phyloP scores from a whole-genome alignment of 1,140 invertebrate species.

The Drosophila ananassae region DNA sequence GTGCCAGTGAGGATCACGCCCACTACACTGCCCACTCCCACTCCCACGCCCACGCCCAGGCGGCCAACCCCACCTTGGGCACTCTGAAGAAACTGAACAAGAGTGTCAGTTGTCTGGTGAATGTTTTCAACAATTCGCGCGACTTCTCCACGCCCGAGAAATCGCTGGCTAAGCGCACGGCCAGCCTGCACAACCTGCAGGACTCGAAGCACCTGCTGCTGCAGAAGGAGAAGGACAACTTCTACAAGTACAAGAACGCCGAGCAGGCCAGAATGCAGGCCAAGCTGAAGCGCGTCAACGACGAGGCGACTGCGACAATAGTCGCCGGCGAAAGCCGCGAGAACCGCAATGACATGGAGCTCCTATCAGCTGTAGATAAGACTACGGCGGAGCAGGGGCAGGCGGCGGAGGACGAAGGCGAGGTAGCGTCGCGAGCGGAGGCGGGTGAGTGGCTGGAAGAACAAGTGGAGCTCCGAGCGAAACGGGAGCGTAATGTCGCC shows the following conservation, averaged over 20 bases:
- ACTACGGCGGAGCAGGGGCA: background rate
- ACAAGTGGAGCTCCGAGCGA: conserved; percentile 15
- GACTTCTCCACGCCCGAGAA: conserved; percentile 47
- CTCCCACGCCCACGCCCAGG: conserved; percentile 1
- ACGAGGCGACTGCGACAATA: conserved; percentile 31
- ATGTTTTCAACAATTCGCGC: conserved; percentile 67
- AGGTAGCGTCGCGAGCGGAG: background rate
- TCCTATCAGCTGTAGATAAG: conserved; percentile 43
- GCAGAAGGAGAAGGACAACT: conserved; percentile 76
- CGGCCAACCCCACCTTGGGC: conserved; percentile 36
- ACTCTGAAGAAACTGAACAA: conserved; percentile 74
- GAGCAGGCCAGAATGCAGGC: conserved; percentile 72
- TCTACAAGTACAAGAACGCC: conserved; percentile 83
- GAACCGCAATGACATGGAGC: conserved; percentile 15
- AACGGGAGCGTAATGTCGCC: conserved; percentile 4
- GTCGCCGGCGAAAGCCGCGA: conserved; percentile 8
- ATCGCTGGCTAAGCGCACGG: conserved; percentile 59
- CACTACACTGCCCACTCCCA: conserved; percentile 22
- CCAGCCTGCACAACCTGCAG: conserved; percentile 72
- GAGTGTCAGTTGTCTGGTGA: conserved; percentile 75
- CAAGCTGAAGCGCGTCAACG: conserved; percentile 45
- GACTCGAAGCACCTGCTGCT: conserved; percentile 14
- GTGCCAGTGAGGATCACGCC: conserved; percentile 62
- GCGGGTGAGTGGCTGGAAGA: conserved; percentile 1
- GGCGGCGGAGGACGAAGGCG: background rate